Percentiles rank a stretch among this genome's conserved stretches.
These are phyloP conservation scores for Timema podura DNA, from an alignment of 2,888 invertebrate genomes.

Conservation along the genomic window DNA sequence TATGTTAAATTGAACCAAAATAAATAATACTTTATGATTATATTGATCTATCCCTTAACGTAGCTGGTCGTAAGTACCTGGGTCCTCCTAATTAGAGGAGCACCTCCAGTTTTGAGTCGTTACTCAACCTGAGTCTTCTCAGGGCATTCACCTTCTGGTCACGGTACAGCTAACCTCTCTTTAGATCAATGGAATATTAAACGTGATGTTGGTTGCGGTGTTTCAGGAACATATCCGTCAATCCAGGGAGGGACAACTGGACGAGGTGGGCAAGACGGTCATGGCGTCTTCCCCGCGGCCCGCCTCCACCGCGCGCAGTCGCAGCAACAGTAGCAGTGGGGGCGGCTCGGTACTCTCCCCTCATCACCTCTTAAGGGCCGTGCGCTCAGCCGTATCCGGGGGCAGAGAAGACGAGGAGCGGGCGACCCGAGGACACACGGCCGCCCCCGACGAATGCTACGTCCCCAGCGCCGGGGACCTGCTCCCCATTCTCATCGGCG, in stretches of 20 bases:
- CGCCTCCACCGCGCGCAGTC: constrained; percentile 36
- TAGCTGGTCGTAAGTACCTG: too few relatives aligned
- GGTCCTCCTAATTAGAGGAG: too few relatives aligned
- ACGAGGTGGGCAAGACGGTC: constrained; percentile 54
- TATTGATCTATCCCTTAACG: too few relatives aligned
- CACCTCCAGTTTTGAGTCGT: too few relatives aligned
- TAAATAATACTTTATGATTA: too few relatives aligned
- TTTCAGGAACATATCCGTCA: constrained; percentile 68
- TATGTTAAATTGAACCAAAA: too few relatives aligned
- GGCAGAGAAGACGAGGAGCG: constrained; percentile 34
- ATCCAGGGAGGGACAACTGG: constrained; percentile 73
- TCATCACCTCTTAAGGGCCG: constrained; percentile 15
- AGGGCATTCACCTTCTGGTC: too few relatives aligned
- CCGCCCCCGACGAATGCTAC: constrained; percentile 42
- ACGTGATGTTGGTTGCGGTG: too few relatives aligned
- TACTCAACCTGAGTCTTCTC: too few relatives aligned
- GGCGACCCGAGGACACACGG: constrained; percentile 36
- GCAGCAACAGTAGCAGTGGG: constrained; percentile 35
- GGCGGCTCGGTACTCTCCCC: constrained; percentile 37
- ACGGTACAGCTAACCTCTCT: too few relatives aligned
- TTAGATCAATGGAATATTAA: too few relatives aligned
- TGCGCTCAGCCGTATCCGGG: constrained; percentile 35
- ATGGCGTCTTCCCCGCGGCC: constrained; percentile 37
- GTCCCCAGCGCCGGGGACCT: constrained; percentile 43
- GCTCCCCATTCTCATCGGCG: constrained; percentile 28